A percentile compares a stretch with the other conserved stretches of the same genome.
phyloP scores from a whole-genome alignment of 2,113 vertebrate genomes.

The Buteo buteo region DNA sequence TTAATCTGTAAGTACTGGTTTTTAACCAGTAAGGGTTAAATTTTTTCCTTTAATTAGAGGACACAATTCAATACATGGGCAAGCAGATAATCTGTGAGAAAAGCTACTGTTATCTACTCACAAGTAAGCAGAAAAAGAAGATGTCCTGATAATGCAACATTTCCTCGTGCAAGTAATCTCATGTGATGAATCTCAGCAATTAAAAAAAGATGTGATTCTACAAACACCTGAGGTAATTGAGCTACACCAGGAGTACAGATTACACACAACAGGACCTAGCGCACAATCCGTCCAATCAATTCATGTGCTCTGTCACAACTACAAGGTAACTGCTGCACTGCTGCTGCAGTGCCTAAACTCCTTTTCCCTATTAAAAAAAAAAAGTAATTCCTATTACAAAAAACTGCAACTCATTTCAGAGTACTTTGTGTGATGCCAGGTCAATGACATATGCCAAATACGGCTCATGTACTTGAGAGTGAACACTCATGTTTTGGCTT shows the following conservation, averaged over 20 bases:
- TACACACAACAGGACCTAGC: background rate
- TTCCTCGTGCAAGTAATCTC: background rate
- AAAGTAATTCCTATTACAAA: background rate
- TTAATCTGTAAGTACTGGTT: background rate
- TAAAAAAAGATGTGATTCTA: background rate
- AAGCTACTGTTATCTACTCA: background rate
- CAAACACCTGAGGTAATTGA: background rate
- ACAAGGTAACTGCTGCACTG: background rate
- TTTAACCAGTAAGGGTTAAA: background rate
- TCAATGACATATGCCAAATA: background rate
- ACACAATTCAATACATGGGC: background rate
- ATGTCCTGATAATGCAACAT: background rate
- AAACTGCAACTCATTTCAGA: background rate
- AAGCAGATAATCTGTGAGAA: background rate
- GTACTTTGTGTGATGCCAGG: background rate
- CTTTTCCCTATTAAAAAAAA: too few species aligned
- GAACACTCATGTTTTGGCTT: background rate
- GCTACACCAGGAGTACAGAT: background rate
- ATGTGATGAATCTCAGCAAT: background rate
- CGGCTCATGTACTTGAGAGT: fast-evolving
- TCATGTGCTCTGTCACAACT: background rate
- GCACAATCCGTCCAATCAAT: too few species aligned
- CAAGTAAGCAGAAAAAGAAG: background rate
- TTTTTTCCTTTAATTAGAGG: background rate
- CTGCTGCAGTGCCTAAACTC: background rate